Evolutionary conservation across 2,797 vertebrate genomes (phyloP).

Genomic region (Alauda arvensis): DNA sequence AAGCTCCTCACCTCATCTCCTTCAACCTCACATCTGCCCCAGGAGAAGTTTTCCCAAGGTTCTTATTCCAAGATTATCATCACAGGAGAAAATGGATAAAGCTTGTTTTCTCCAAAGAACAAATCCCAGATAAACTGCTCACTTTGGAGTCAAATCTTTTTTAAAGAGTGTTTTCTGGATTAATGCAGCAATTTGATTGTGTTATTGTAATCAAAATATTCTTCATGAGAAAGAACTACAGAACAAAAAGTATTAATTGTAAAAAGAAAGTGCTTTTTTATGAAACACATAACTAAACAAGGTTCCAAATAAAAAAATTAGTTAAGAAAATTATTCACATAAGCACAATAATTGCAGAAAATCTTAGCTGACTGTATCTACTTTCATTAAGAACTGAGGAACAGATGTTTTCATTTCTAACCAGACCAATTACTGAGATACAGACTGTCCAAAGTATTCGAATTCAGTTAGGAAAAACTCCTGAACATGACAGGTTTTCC

Average conservation of each 20-base stretch:
- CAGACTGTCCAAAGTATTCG: conserved; percentile 8
- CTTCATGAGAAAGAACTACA: not conserved
- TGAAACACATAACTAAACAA: not conserved
- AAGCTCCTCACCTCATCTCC: not conserved
- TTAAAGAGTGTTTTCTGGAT: not conserved
- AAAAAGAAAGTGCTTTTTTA: not conserved
- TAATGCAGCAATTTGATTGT: not conserved
- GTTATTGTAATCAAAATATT: not conserved
- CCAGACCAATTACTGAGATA: conserved; percentile 42
- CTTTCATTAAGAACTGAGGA: conserved; percentile 1
- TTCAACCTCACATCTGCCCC: not conserved
- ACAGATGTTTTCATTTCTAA: conserved; percentile 33
- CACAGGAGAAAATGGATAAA: not conserved
- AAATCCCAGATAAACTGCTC: not conserved
- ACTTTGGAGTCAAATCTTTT: not conserved
- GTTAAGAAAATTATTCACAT: not conserved
- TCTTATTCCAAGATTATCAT: not conserved
- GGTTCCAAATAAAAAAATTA: not conserved
- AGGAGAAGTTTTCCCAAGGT: not conserved
- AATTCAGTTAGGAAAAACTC: conserved; percentile 19
- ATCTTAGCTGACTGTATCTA: not conserved
- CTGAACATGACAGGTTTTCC: not conserved
- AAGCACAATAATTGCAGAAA: not conserved
- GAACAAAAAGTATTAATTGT: not conserved
- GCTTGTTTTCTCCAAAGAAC: not conserved